Base-by-base conservation (phyloP, 2,888 invertebrate species). In the Invenusta paracnida region DNA sequence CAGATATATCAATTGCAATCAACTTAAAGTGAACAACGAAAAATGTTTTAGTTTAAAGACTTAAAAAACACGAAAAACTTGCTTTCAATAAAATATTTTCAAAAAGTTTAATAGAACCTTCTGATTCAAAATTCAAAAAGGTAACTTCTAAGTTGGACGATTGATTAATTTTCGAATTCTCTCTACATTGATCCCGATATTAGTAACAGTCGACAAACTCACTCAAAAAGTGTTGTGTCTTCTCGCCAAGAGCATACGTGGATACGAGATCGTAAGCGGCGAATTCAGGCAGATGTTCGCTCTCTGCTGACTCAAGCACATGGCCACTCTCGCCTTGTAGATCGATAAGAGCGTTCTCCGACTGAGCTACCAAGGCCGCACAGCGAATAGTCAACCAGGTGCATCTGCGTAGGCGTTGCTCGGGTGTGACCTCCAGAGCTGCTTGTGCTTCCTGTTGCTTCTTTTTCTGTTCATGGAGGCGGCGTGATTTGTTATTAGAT, bases 171-270 rank as follows among this genome's bases (percentile, higher is more conserved):
- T n/a, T n/a, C n/a, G n/a, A n/a, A n/a, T n/a, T n/a, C n/a, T n/a
- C n/a, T n/a, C n/a, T n/a, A n/a, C n/a, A n/a, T n/a, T n/a, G n/a
- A n/a, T n/a, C n/a, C n/a, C n/a, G n/a, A n/a, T n/a, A n/a, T n/a
- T n/a, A n/a, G n/a, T n/a, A n/a, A n/a, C n/a, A n/a, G n/a, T n/a
- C n/a, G n/a, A n/a, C n/a, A 13, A 23, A 5, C 73, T 73, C 87
- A 91, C 90, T 90, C 88, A 90, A 90, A 87, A 89, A 91, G 30
- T 90, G 88, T 86, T 89, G 89, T 87, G 90, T 90, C 88, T 90
- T 90, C 86, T 90, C 89, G n/a, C 91, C 91, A 29, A 91, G 88
- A 1, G 90, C 90, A 87, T 91, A 91, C 11, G 88, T 86, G 85
- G 89, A 88, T 13, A 91, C 88, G 30, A 91, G 89, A 87, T 91